Evolutionary conservation across 2,113 vertebrate species (phyloP).

Genomic region (Pseudopipra pipra): DNA sequence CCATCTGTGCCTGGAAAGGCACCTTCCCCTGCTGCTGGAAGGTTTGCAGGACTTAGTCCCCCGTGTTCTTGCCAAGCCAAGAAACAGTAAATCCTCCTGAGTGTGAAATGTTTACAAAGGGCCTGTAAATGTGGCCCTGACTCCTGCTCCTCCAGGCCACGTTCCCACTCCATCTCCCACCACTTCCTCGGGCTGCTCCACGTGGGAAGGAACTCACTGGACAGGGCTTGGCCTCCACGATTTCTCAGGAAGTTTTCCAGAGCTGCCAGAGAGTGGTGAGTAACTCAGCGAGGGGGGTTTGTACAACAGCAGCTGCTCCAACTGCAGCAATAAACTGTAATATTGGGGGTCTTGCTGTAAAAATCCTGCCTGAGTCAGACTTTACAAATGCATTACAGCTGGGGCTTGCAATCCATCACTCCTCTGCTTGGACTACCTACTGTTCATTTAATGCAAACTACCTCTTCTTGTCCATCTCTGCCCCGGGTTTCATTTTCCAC

Average conservation of each 20-base stretch:
- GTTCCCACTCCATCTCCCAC: background rate
- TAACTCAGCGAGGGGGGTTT: background rate
- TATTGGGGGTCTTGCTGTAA: background rate
- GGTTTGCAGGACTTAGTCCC: background rate
- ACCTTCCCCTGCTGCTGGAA: background rate
- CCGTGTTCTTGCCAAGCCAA: background rate
- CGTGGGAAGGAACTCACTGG: rapidly evolving
- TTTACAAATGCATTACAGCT: background rate
- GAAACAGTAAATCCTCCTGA: background rate
- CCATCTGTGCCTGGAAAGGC: background rate
- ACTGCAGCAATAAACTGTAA: background rate
- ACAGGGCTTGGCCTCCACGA: background rate
- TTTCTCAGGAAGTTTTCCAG: background rate
- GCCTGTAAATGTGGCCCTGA: background rate
- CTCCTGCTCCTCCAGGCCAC: rapidly evolving
- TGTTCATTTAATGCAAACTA: background rate
- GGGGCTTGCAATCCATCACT: background rate
- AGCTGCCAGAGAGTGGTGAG: background rate
- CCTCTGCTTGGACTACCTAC: background rate
- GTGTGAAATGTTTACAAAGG: background rate
- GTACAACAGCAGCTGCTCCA: background rate
- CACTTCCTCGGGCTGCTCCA: rapidly evolving
- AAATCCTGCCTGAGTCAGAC: background rate
- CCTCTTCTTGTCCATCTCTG: background rate
- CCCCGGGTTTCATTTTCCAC: background rate